These are phyloP conservation scores for Rallus crepitans DNA, from an alignment of 2,797 vertebrate species.

Conservation along the genomic window DNA sequence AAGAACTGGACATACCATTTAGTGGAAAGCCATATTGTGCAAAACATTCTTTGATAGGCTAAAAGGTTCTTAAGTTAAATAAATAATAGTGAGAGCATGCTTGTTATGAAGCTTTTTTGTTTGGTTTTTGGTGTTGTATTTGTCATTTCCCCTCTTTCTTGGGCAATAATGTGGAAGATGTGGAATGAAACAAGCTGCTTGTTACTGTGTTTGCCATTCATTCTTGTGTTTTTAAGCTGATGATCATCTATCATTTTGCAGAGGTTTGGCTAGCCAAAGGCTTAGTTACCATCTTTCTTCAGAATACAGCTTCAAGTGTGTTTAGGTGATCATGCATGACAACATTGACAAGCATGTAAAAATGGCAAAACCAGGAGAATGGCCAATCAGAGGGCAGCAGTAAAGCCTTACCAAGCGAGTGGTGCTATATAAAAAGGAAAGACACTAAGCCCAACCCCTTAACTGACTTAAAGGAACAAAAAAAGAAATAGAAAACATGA, in stretches of 20 bases:
- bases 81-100: background rate
- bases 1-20: background rate
- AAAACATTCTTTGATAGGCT: background rate
- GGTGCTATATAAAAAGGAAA: rapidly evolving
- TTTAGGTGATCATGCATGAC: background rate
- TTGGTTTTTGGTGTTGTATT: background rate
- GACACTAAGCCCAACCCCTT: rapidly evolving
- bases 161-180: background rate
- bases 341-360: background rate
- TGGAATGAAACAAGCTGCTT: background rate
- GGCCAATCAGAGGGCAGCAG: background rate
- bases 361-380: background rate
- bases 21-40: background rate
- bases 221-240: background rate
- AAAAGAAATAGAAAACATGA: background rate
- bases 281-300: background rate
- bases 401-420: background rate
- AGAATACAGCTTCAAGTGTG: background rate
- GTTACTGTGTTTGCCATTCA: background rate
- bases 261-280: background rate
- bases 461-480: background rate
- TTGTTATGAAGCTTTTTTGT: background rate
- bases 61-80: background rate
- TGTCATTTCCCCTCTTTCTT: background rate
- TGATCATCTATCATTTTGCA: background rate